Evolutionary conservation across 1,140 invertebrate species (phyloP), one percentile per base, ranked within the genome.

Genomic region (Euwallacea fornicatus): DNA sequence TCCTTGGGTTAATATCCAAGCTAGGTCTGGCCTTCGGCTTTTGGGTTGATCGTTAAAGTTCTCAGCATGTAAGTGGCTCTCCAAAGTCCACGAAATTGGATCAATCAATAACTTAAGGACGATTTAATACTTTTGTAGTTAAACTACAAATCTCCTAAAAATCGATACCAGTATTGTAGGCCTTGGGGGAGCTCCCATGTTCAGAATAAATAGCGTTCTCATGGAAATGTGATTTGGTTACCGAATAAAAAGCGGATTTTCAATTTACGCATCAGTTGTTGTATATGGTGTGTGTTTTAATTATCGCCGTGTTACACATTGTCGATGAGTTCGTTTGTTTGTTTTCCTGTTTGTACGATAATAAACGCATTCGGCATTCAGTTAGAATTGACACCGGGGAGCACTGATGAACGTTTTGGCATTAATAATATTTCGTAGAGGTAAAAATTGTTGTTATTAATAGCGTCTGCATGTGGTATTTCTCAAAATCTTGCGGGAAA

Each of bases 41-140:
- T 13, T 50, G 13, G 47, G 47, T 13, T 50, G 13, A 50, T 15
- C 13, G 13, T 55, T n/a, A 33, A 33, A 16, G n/a, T 15, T 15
- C 53, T 9, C 21, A 55, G 9, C 7, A 55, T 55, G n/a, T 55
- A 16, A 55, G n/a, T 16, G 53, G 21, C 53, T 55, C 21, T 15
- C 53, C 53, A n/a, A 59, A 59, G 33, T 10, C 41, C 33, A 16
- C 42, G 33, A 41, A 59, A 59, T 59, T 59, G 56, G 9, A 7
- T 7, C 33, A 41, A 59, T 59, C 56, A 59, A 59, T 59, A 59
- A 59, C 56, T 59, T 41, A 59, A 59, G 33, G 56, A 9, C 15
- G 42, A 59, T 59, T 59, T 59, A 59, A 59, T 59, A 21, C 33
- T 9, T 41, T 59, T 41, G 56, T 41, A 41, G 16, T 41, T 21